Evolutionary conservation across 2,888 invertebrate species (phyloP).

Genomic region (Drosophila flavopinicola): DNA sequence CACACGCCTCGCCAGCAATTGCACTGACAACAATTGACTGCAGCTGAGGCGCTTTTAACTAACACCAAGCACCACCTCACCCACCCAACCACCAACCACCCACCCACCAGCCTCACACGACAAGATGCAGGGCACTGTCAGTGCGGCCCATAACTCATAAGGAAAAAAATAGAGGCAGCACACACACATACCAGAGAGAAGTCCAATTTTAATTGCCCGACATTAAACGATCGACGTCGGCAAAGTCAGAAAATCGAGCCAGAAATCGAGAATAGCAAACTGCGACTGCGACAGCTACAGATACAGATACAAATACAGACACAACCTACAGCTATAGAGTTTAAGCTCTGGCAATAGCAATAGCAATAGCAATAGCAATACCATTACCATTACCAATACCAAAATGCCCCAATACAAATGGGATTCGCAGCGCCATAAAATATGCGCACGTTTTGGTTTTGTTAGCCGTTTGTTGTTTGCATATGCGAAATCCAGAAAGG

Average conservation of each 20-base stretch:
- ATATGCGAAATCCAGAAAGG: conserved; percentile 54
- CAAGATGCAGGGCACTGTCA: conserved; percentile 52
- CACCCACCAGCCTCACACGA: no score
- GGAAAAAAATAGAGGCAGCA: conserved; percentile 25
- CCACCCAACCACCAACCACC: background rate
- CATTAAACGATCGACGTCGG: conserved; percentile 76
- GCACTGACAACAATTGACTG: conserved; percentile 48
- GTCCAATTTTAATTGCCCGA: conserved; percentile 78
- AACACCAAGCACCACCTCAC: background rate
- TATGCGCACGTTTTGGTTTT: conserved; percentile 77
- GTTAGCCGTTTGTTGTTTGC: conserved; percentile 76
- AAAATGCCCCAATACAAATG: conserved; percentile 36
- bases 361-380: conserved; percentile 35
- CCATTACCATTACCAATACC: conserved; percentile 44
- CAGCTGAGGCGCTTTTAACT: conserved; percentile 35
- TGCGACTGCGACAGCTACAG: conserved; percentile 9
- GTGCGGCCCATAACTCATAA: conserved; percentile 66
- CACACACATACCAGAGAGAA: conserved; percentile 48
- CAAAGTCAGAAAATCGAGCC: conserved; percentile 36
- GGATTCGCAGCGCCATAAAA: conserved; percentile 71
- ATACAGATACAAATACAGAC: conserved; percentile 4
- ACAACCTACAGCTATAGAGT: no score
- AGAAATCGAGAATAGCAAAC: conserved; percentile 24
- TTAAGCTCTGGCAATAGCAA: conserved; percentile 8
- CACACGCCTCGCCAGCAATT: conserved; percentile 29